phyloP scores from a whole-genome alignment of 1,140 invertebrate species.

The Drosophila parabipectinata region DNA sequence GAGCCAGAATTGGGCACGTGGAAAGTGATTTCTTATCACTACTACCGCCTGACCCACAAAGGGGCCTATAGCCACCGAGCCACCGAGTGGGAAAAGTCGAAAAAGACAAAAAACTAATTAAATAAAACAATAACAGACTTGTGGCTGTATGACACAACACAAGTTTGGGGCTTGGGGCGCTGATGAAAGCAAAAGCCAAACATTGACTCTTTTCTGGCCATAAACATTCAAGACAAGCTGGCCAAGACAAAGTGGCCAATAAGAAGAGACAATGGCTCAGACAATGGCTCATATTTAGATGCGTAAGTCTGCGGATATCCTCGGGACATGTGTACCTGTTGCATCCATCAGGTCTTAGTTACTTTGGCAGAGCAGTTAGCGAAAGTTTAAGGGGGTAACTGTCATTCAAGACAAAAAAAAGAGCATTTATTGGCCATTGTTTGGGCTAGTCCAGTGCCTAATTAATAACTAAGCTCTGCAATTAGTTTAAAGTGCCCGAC shows the following conservation, averaged over 20 bases:
- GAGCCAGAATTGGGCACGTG: constrained; percentile 65
- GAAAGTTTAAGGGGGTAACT: constrained; percentile 20
- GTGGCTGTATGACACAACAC: constrained; percentile 68
- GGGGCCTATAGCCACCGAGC: constrained; percentile 7
- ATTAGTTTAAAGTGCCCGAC: constrained; percentile 52
- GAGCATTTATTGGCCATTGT: constrained; percentile 31
- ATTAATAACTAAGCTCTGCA: constrained; percentile 49
- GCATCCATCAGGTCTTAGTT: constrained; percentile 24
- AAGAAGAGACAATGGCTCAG: constrained; percentile 46
- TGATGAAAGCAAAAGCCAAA: constrained; percentile 45
- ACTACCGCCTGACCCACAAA: constrained; percentile 27
- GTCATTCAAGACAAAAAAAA: constrained; percentile 2
- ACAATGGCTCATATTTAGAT: constrained; percentile 26
- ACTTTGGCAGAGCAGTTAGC: constrained; percentile 45
- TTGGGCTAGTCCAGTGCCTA: constrained; percentile 18
- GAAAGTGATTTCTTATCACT: constrained; percentile 67
- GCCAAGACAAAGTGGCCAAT: constrained; percentile 59
- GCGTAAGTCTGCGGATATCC: constrained; percentile 69
- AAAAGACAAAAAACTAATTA: constrained; percentile 47
- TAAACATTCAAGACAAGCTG: constrained; percentile 14
- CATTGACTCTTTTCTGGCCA: constrained; percentile 2
- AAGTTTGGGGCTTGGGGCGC: constrained; percentile 46
- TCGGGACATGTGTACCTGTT: constrained; percentile 52
- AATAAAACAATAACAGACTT: constrained; percentile 53
- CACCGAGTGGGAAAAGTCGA: constrained; percentile 27